Percentiles rank a stretch among this genome's conserved stretches.
phyloP scores from a whole-genome alignment of 2,888 invertebrate genomes.

The Agrochola macilenta region DNA sequence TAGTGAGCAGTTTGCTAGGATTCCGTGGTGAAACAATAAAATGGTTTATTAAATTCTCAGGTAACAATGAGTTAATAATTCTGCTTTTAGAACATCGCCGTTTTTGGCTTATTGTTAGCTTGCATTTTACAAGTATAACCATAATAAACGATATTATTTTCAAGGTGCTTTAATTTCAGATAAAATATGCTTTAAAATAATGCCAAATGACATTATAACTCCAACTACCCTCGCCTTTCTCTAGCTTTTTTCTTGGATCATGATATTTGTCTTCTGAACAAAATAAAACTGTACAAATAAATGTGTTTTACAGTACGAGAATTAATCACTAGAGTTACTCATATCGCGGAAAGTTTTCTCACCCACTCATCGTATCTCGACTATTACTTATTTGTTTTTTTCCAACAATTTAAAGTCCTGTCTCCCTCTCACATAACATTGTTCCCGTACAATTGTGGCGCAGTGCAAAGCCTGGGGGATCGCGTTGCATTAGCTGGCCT shows the following conservation, averaged over 20 bases:
- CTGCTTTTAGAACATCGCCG: conserved; percentile 1
- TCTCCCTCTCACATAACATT: conserved; percentile 18
- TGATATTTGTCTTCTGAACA: too few species aligned
- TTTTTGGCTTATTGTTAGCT: background rate
- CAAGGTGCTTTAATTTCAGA: background rate
- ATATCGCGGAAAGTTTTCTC: background rate
- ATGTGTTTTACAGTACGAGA: background rate
- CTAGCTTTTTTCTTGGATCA: background rate
- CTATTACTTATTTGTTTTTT: background rate
- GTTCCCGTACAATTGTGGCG: conserved; percentile 51
- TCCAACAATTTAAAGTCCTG: background rate
- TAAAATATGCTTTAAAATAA: background rate
- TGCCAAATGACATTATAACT: background rate
- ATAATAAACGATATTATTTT: background rate
- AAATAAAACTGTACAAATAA: background rate
- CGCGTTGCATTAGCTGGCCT: conserved; percentile 64
- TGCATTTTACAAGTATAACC: background rate
- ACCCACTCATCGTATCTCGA: background rate
- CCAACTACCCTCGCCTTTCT: background rate
- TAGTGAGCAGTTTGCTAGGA: conserved; percentile 7
- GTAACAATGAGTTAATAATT: background rate
- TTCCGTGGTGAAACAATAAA: background rate
- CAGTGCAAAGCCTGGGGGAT: conserved; percentile 65
- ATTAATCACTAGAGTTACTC: background rate
- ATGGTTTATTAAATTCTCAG: conserved; percentile 18